phyloP scores from a whole-genome alignment of 64 coral and sea anemone genomes.

The Montipora capricornis region DNA sequence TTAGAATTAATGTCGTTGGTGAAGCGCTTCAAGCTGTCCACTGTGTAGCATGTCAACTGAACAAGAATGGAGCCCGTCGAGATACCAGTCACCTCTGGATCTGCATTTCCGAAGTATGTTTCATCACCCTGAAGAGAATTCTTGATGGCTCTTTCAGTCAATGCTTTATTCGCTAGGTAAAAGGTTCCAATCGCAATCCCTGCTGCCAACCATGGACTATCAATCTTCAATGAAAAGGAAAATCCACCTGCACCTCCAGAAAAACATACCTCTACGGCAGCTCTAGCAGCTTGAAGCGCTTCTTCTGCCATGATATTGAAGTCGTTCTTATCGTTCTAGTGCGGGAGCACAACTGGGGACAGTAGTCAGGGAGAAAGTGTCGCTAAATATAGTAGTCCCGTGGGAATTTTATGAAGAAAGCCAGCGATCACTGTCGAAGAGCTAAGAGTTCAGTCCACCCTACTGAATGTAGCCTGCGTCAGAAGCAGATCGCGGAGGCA shows the following conservation, averaged over 20 bases:
- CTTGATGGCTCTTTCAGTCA: not conserved
- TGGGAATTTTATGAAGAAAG: too few relatives aligned
- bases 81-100: slow-evolving; percentile 4
- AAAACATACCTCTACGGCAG: too few relatives aligned
- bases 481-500: too few relatives aligned
- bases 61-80: not conserved
- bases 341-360: too few relatives aligned
- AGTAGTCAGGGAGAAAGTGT: too few relatives aligned
- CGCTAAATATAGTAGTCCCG: too few relatives aligned
- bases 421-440: too few relatives aligned
- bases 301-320: not conserved
- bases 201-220: not conserved
- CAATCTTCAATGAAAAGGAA: slow-evolving; percentile 10
- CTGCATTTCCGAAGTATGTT: not conserved
- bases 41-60: not conserved
- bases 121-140: not conserved
- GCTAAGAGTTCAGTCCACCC: too few relatives aligned
- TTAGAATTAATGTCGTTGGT: not conserved
- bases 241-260: too few relatives aligned
- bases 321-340: too few relatives aligned
- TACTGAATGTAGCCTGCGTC: too few relatives aligned
- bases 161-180: not conserved
- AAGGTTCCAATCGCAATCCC: not conserved
- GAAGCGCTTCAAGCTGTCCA: not conserved
- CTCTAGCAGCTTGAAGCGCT: too few relatives aligned